Percentiles rank a stretch among this genome's conserved stretches.
Conservation (phyloP, 1,140 invertebrate genomes). For the Anoplophora glabripennis region DNA sequence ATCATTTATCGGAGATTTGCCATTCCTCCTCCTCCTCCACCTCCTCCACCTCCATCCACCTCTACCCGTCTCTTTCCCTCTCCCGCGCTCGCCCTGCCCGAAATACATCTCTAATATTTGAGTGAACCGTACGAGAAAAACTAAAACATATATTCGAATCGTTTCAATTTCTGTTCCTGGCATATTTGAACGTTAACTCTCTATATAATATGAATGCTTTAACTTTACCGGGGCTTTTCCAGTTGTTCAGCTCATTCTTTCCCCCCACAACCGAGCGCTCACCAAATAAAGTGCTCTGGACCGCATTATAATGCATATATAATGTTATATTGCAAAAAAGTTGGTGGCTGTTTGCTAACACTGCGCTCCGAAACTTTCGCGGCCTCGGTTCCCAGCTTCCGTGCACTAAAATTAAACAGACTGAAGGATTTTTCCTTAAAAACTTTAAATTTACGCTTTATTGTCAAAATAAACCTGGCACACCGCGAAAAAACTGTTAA, state of each 20-base stretch:
- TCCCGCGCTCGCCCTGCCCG: neutral
- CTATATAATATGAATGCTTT: slow-evolving; percentile 51
- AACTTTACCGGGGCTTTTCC: slow-evolving; percentile 42
- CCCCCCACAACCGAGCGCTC: slow-evolving; percentile 22
- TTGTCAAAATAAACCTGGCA: no score
- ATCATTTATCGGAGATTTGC: slow-evolving; percentile 16
- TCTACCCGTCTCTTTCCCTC: neutral
- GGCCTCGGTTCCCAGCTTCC: no score
- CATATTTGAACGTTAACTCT: slow-evolving; percentile 49
- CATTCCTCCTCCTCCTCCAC: neutral
- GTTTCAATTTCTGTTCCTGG: slow-evolving; percentile 49
- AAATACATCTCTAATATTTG: slow-evolving; percentile 27
- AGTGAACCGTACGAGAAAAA: slow-evolving; percentile 37
- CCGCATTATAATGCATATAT: slow-evolving; percentile 49
- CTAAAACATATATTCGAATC: slow-evolving; percentile 48
- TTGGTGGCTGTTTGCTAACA: slow-evolving; percentile 31
- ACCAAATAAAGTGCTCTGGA: slow-evolving; percentile 28
- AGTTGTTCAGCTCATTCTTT: slow-evolving; percentile 40
- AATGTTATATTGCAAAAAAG: slow-evolving; percentile 49
- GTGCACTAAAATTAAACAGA: no score
- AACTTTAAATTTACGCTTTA: no score
- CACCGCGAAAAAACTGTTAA: no score
- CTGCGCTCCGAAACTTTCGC: no score
- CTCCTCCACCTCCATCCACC: neutral
- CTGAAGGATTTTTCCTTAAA: no score